Evolutionary conservation across 2,888 invertebrate species (phyloP), one percentile per base, ranked within the genome.

Genomic region (Acleris literana): DNA sequence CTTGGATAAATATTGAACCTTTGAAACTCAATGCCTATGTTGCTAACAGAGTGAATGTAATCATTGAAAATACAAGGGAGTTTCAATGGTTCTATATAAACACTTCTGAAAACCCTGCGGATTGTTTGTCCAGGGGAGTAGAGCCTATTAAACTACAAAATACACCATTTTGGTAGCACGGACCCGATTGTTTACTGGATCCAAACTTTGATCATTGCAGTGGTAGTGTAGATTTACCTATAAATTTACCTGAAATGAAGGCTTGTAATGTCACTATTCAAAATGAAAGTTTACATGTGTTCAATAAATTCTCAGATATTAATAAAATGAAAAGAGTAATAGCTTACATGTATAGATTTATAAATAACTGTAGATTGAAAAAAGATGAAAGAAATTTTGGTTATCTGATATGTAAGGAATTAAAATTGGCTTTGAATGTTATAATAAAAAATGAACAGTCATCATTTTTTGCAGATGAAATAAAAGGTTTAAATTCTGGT

Each of bases 1-100:
- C 58, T 48, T 58, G 58, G 58, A n/a, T 58, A 16, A 48, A 13
- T 48, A 43, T 13, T 44, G 17, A 59, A 7, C 59, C 59, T 3
- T 9, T 59, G 17, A 48, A 49, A 25, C 46, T 59, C 6, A 33
- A 5, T 11, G 49, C 17, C 13, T 59, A 49, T 59, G 59, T 59
- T 18, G 59, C 59, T 13, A 59, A 49, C 25, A 49, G 43, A 20
- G 46, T 46, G 5, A 46, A 57, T 16, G 20, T n/a, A 6, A 57
- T 55, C 18, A n/a, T n/a, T 18, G 39, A 55, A 17, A 17, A 5
- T 7, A 55, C 54, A 29, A 18, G 5, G 13, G 17, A 29, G 5
- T 55, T 55, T 33, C 11, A 16, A 5, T 55, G 54, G 54, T 17
- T 11, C 16, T 55, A 55, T 55, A 22, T 55, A 5, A 29, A 39